A percentile compares a stretch with the other conserved stretches of the same genome.
Conservation (phyloP, 2,888 invertebrate species). For the Maniola hyperantus region DNA sequence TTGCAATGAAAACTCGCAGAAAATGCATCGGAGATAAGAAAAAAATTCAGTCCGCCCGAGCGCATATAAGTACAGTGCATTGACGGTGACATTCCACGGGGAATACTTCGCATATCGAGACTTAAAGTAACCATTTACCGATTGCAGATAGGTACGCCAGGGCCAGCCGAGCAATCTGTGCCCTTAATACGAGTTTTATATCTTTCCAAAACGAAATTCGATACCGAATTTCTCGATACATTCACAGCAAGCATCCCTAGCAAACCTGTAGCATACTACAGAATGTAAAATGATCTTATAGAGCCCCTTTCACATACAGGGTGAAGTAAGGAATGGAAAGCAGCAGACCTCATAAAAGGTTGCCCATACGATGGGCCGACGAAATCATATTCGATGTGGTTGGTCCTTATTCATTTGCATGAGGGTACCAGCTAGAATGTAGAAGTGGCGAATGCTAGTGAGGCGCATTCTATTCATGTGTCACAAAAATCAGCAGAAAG, state of each 20-base stretch:
- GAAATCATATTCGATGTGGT: not conserved
- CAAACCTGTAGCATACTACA: too few relatives aligned
- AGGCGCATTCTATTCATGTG: not conserved
- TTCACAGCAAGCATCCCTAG: too few relatives aligned
- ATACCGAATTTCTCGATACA: not conserved
- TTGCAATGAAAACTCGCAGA: slow-evolving; percentile 78
- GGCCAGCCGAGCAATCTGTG: slow-evolving; percentile 71
- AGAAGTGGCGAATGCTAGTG: not conserved
- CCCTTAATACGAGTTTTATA: not conserved
- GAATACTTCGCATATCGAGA: slow-evolving; percentile 78
- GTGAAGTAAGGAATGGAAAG: not conserved
- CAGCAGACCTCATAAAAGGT: not conserved
- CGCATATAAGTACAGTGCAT: slow-evolving; percentile 77
- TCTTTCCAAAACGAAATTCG: not conserved
- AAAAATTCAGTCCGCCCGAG: slow-evolving; percentile 75
- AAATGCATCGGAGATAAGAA: slow-evolving; percentile 81
- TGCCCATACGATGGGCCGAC: too few relatives aligned
- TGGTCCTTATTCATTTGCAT: not conserved
- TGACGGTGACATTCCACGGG: slow-evolving; percentile 77
- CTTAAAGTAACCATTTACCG: slow-evolving; percentile 81
- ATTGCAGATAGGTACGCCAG: slow-evolving; percentile 79
- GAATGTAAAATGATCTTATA: too few relatives aligned
- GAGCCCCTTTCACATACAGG: not conserved
- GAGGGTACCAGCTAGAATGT: too few relatives aligned
- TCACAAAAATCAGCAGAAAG: not conserved